These are phyloP conservation scores for Chloroceryle aenea DNA, from an alignment of 2,113 vertebrate species.

Conservation along the genomic window DNA sequence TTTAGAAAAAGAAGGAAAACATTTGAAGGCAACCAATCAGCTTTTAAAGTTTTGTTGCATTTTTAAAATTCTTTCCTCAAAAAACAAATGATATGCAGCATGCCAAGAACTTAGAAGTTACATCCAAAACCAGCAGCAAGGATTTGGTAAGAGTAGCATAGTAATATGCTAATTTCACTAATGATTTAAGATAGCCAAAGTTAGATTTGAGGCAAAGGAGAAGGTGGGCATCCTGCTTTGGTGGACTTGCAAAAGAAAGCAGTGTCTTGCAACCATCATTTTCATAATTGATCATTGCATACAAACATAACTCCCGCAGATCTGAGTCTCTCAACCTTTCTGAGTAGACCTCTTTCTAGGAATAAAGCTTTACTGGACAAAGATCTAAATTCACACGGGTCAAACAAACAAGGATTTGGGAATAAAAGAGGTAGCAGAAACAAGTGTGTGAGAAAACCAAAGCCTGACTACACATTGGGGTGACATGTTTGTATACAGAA, in stretches of 20 bases:
- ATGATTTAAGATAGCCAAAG: not conserved
- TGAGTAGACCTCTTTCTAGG: not conserved
- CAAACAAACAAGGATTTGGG: not conserved
- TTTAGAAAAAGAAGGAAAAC: conserved; percentile 15
- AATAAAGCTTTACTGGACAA: not conserved
- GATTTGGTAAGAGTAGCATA: not conserved
- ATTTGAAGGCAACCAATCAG: not conserved
- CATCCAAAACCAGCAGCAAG: not conserved
- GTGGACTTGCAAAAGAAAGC: not conserved
- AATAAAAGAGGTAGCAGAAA: not conserved
- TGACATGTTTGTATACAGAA: not conserved
- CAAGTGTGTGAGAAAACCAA: not conserved
- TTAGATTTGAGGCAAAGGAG: not conserved
- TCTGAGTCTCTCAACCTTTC: not conserved
- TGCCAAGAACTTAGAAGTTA: not conserved
- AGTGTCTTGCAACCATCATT: not conserved
- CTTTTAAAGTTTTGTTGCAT: not conserved
- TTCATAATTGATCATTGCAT: not conserved
- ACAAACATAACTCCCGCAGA: not conserved
- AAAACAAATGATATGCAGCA: not conserved
- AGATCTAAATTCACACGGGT: not conserved
- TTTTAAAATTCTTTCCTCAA: not conserved
- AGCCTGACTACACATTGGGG: not conserved
- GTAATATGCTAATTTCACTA: not conserved
- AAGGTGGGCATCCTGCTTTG: not conserved